These are phyloP conservation scores for Lepus americanus DNA, from an alignment of 2,113 vertebrate species.

Conservation along the genomic window DNA sequence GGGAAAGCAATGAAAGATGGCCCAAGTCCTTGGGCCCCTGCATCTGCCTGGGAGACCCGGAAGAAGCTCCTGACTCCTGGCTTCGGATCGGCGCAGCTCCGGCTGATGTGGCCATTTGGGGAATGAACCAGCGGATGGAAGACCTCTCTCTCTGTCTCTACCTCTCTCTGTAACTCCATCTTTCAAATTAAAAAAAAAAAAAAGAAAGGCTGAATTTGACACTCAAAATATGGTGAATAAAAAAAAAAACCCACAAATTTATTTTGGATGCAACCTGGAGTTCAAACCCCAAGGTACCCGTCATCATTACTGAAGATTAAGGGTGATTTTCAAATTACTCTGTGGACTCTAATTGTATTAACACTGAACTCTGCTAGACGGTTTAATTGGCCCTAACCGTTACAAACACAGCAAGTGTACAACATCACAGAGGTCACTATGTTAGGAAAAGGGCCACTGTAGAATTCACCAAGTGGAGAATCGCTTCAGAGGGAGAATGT, in stretches of 20 bases:
- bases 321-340: neutral
- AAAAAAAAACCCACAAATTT: neutral
- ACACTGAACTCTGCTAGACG: neutral
- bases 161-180: too few relatives aligned
- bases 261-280: constrained; percentile 8
- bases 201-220: neutral
- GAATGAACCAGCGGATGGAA: too few relatives aligned
- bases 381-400: constrained; percentile 36
- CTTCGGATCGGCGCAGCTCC: too few relatives aligned
- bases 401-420: constrained; percentile 15
- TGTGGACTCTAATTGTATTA: neutral
- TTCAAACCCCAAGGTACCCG: neutral
- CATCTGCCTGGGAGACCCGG: too few relatives aligned
- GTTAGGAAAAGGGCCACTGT: constrained; percentile 53
- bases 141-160: too few relatives aligned
- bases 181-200: too few relatives aligned
- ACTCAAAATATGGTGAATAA: neutral
- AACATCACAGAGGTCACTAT: constrained; percentile 38
- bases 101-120: too few relatives aligned
- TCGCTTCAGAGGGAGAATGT: neutral
- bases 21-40: too few relatives aligned
- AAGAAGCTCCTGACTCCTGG: too few relatives aligned
- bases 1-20: too few relatives aligned
- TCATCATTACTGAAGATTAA: constrained; percentile 30
- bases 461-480: constrained; percentile 39